Evolutionary conservation across 1,140 invertebrate species (phyloP).

Genomic region (Pomacea maculata): DNA sequence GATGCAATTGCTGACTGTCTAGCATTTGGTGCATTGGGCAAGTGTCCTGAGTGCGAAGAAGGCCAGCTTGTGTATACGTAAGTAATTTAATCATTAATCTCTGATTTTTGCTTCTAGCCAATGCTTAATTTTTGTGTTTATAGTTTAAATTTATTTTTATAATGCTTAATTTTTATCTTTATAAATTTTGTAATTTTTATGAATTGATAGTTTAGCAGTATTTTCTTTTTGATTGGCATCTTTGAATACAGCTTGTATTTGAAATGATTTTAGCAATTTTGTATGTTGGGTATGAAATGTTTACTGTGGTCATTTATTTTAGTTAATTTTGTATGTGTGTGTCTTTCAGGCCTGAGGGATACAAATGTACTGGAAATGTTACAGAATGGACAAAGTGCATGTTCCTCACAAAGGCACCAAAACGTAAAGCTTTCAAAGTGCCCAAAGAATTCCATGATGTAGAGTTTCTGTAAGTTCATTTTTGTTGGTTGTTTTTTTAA

Average conservation of each 20-base stretch:
- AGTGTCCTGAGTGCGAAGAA: constrained; percentile 82
- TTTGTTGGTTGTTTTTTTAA: neutral
- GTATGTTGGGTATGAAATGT: neutral
- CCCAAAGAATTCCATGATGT: constrained; percentile 74
- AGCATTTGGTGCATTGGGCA: constrained; percentile 81
- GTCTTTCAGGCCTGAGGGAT: constrained; percentile 75
- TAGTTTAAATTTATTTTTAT: too few relatives aligned
- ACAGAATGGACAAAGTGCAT: constrained; percentile 93
- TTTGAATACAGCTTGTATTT: neutral
- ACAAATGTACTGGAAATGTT: constrained; percentile 82
- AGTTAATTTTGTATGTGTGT: neutral
- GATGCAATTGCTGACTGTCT: constrained; percentile 85
- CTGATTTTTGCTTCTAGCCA: neutral
- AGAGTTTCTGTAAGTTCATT: constrained; percentile 70
- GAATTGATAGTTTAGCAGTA: neutral
- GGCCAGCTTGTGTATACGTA: constrained; percentile 75
- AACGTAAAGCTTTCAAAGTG: constrained; percentile 78
- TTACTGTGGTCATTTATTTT: constrained; percentile 1
- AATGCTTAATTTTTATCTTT: neutral
- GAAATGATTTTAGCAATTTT: neutral
- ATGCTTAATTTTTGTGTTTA: neutral
- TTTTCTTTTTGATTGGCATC: neutral
- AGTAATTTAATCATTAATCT: constrained; percentile 28
- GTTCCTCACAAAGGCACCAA: constrained; percentile 77
- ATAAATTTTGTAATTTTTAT: neutral